Evolutionary conservation across 2,888 invertebrate species (phyloP).

Genomic region (Clusia tigrina): DNA sequence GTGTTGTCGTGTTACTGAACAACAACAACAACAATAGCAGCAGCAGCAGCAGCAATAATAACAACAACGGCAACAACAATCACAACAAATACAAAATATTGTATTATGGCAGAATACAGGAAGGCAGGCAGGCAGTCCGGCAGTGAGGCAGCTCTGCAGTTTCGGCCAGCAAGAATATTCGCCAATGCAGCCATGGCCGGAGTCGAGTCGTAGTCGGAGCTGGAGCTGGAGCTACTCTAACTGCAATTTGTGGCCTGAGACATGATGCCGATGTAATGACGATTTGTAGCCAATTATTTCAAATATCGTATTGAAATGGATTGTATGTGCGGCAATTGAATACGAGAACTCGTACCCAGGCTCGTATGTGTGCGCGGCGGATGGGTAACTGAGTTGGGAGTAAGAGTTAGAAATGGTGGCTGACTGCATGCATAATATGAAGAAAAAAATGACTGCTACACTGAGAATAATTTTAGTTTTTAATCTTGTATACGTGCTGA

Average conservation of each 20-base stretch:
- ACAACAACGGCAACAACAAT: conserved; percentile 19
- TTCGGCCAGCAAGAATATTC: conserved; percentile 21
- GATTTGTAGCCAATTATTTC: conserved; percentile 61
- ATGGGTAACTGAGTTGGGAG: no score
- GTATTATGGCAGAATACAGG: not conserved
- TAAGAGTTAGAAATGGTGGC: no score
- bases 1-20: conserved; percentile 20
- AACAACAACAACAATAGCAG: conserved; percentile 20
- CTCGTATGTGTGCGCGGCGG: no score
- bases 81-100: not conserved
- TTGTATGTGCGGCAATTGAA: conserved; percentile 34
- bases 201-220: conserved; percentile 1
- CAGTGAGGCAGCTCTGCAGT: no score
- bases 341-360: no score
- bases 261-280: conserved; percentile 47
- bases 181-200: conserved; percentile 20
- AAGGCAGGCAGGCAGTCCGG: not conserved
- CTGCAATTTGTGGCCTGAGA: conserved; percentile 55
- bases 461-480: no score
- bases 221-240: no score
- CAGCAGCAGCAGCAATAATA: conserved; percentile 21
- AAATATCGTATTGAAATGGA: conserved; percentile 59
- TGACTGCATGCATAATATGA: no score
- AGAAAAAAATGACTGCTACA: no score
- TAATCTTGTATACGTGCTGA: no score